These are phyloP conservation scores for Prosapia bicincta DNA, from an alignment of 2,888 invertebrate species.

Conservation along the genomic window DNA sequence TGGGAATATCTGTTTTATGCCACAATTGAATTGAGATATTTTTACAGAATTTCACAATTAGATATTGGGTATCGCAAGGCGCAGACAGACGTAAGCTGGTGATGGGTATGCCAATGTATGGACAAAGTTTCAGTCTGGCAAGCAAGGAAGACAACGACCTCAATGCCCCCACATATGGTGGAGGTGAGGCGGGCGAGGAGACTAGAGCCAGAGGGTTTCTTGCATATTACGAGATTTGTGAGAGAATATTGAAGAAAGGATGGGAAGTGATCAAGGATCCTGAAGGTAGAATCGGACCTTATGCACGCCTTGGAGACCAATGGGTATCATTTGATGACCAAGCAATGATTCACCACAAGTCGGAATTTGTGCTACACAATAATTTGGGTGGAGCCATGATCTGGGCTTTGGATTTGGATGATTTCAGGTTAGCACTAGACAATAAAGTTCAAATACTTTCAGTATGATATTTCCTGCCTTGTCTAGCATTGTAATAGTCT, in stretches of 20 bases:
- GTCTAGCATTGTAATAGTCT: too few species aligned
- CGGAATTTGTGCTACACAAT: constrained; percentile 74
- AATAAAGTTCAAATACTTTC: too few species aligned
- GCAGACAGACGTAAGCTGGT: constrained; percentile 74
- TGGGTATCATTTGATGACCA: constrained; percentile 94
- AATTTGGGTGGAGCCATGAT: constrained; percentile 84
- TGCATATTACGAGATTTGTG: constrained; percentile 88
- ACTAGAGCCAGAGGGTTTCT: constrained; percentile 85
- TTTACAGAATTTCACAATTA: constrained; percentile 75
- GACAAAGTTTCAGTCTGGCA: constrained; percentile 80
- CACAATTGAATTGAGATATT: too few species aligned
- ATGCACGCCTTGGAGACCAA: constrained; percentile 77
- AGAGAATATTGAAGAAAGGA: constrained; percentile 66
- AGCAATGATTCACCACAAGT: constrained; percentile 77
- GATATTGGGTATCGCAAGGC: constrained; percentile 82
- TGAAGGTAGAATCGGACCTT: constrained; percentile 81
- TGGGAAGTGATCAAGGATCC: constrained; percentile 78
- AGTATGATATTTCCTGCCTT: too few species aligned
- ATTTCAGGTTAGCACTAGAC: constrained; percentile 64
- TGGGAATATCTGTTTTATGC: too few species aligned
- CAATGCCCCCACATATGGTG: constrained; percentile 77
- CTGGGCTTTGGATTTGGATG: constrained; percentile 86
- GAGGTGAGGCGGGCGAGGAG: constrained; percentile 84
- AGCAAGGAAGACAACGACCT: constrained; percentile 61
- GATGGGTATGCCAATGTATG: constrained; percentile 86